Conservation (phyloP, 2,113 vertebrate species). For the Mormyrus lacerda region DNA sequence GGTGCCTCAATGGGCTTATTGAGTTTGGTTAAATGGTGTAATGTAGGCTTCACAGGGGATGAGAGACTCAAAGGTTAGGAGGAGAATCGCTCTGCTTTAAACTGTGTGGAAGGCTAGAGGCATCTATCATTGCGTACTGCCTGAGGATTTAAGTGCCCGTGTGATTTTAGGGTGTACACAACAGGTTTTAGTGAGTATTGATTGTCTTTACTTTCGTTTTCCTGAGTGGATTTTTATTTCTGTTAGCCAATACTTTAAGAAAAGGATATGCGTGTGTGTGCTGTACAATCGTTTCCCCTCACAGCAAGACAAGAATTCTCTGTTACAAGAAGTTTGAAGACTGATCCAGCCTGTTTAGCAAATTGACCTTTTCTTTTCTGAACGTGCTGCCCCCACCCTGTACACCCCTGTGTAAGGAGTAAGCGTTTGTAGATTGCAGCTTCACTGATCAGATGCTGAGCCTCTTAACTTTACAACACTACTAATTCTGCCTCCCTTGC, state of each 20-base stretch:
- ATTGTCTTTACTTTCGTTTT: background rate
- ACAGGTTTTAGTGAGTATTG: background rate
- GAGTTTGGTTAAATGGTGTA: constrained; percentile 6
- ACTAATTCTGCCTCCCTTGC: background rate
- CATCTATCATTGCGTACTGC: background rate
- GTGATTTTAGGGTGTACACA: background rate
- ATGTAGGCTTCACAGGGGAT: background rate
- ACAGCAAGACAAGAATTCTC: background rate
- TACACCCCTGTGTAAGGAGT: background rate
- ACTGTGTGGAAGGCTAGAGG: background rate
- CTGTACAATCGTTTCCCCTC: background rate
- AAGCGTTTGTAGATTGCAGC: too few relatives aligned
- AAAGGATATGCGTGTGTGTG: background rate
- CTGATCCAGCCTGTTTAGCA: background rate
- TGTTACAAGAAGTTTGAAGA: background rate
- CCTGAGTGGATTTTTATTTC: constrained; percentile 5
- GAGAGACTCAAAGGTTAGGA: background rate
- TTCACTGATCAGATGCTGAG: background rate
- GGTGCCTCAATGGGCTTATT: background rate
- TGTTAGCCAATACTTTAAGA: background rate
- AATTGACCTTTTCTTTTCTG: background rate
- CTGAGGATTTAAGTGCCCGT: background rate
- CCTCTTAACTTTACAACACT: background rate
- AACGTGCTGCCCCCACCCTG: background rate
- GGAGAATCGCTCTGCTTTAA: background rate